Percentiles rank a stretch among this genome's conserved stretches.
These are phyloP conservation scores for Pterophyllum scalare DNA, from an alignment of 2,113 vertebrate species.

Conservation along the genomic window DNA sequence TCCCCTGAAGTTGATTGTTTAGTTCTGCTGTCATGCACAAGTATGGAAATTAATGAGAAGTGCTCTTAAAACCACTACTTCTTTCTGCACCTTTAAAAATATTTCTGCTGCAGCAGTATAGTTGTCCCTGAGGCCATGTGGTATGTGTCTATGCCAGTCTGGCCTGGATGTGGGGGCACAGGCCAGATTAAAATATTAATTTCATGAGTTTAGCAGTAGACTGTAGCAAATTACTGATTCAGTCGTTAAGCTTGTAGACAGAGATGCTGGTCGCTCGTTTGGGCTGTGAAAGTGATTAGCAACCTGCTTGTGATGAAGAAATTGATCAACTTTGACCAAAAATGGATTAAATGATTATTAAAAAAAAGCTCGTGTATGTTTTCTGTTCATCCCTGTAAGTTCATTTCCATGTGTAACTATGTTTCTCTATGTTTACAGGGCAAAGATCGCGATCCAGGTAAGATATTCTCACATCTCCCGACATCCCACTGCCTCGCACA, in stretches of 20 bases:
- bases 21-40: neutral
- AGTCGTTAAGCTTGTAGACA: neutral
- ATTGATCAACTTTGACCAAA: neutral
- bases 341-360: neutral
- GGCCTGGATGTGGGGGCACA: neutral
- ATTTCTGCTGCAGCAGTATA: neutral
- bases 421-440: constrained; percentile 76
- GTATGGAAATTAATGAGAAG: neutral
- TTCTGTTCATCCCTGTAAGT: neutral
- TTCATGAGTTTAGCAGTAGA: neutral
- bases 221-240: constrained; percentile 12
- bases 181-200: constrained; percentile 11
- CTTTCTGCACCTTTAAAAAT: neutral
- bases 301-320: neutral
- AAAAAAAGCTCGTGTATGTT: neutral
- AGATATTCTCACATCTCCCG: constrained; percentile 54
- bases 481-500: neutral
- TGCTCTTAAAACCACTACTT: neutral
- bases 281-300: neutral
- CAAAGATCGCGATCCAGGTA: constrained; percentile 87
- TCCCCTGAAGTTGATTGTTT: neutral
- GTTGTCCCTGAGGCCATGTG: neutral
- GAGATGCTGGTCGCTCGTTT: neutral
- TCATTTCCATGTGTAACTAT: constrained; percentile 5
- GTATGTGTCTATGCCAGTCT: neutral